phyloP scores from a whole-genome alignment of 1,140 invertebrate genomes.

The Asbolus verrucosus region DNA sequence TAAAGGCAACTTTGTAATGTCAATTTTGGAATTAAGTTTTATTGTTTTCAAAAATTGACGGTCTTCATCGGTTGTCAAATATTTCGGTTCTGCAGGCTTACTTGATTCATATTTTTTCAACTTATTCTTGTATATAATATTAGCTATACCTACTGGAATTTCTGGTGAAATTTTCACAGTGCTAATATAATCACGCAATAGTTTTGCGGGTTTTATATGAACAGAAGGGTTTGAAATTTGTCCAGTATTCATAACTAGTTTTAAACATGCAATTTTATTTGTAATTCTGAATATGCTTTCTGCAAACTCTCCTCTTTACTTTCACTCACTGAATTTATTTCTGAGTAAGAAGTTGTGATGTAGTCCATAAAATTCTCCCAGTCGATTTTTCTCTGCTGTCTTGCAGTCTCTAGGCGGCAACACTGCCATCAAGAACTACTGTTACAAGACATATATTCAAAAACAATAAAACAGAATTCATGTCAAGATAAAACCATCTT shows the following conservation, averaged over 20 bases:
- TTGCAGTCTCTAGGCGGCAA: constrained; percentile 54
- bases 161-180: constrained; percentile 48
- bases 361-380: constrained; percentile 48
- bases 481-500: no score
- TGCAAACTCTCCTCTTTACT: constrained; percentile 38
- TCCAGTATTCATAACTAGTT: constrained; percentile 47
- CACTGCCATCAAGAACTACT: constrained; percentile 38
- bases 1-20: constrained; percentile 36
- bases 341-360: constrained; percentile 46
- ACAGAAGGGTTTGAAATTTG: constrained; percentile 49
- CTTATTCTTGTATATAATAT: constrained; percentile 55
- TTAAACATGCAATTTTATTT: constrained; percentile 43
- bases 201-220: constrained; percentile 55
- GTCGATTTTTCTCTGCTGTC: constrained; percentile 40
- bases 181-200: constrained; percentile 52
- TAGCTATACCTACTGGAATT: constrained; percentile 54
- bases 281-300: constrained; percentile 44
- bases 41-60: constrained; percentile 54
- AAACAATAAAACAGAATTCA: no score
- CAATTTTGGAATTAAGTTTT: constrained; percentile 39
- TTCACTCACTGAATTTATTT: constrained; percentile 45
- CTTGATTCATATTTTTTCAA: constrained; percentile 30
- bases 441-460: no score
- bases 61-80: constrained; percentile 56
- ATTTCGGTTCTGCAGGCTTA: constrained; percentile 41